phyloP scores from a whole-genome alignment of 2,113 vertebrate genomes.

The Neofelis nebulosa region DNA sequence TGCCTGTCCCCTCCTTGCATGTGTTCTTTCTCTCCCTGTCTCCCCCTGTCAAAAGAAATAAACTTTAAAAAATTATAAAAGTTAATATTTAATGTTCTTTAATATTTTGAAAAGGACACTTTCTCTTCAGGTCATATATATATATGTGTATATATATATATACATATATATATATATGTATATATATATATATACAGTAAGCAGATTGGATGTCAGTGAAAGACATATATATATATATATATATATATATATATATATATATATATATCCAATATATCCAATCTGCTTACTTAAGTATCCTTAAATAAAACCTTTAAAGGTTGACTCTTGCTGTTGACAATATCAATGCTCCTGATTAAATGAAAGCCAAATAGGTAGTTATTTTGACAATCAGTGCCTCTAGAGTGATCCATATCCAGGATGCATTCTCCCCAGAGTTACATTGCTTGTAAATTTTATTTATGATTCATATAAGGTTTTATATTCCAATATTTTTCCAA shows the following conservation, averaged over 20 bases:
- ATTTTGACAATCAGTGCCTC: not conserved
- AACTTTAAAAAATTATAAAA: not conserved
- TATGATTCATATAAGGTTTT: conserved; percentile 58
- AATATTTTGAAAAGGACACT: not conserved
- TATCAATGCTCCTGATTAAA: not conserved
- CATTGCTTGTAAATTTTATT: conserved; percentile 40
- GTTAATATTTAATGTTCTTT: not conserved
- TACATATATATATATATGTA: not conserved
- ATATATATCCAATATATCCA: not conserved
- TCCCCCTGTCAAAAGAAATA: no score
- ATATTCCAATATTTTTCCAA: conserved; percentile 60
- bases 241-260: not conserved
- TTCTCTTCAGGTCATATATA: not conserved
- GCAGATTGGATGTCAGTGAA: no score
- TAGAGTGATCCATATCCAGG: not conserved
- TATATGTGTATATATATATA: not conserved
- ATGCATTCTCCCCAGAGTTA: not conserved
- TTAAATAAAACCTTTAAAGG: not conserved
- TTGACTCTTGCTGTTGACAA: not conserved
- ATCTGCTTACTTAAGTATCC: not conserved
- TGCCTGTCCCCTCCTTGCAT: no score
- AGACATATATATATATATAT: no score
- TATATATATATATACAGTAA: not conserved
- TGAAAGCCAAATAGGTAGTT: not conserved
- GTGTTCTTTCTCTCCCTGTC: no score